phyloP scores from a whole-genome alignment of 92 coral and sea anemone genomes.

The Phenganax marumi region DNA sequence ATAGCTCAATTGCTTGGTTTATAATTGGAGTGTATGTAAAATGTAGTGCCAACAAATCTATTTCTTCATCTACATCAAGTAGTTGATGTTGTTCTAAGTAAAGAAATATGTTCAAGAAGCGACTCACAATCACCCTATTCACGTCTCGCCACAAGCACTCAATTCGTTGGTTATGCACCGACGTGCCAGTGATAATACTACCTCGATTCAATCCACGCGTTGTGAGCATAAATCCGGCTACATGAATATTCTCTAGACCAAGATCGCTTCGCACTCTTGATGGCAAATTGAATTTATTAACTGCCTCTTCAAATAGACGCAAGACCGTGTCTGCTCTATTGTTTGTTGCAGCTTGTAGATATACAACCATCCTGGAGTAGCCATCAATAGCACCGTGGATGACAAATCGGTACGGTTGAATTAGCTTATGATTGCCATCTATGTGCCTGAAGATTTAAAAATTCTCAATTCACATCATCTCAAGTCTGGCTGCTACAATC shows the following conservation, averaged over 20 bases:
- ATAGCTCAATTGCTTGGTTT: too few species aligned
- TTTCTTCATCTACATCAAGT: too few species aligned
- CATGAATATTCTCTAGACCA: slow-evolving; percentile 12
- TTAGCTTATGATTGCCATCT: slow-evolving; percentile 24
- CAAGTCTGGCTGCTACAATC: neutral
- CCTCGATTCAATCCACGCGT: slow-evolving; percentile 2
- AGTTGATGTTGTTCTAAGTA: neutral
- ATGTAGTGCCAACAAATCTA: too few species aligned
- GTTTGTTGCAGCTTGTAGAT: neutral
- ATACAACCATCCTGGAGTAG: neutral
- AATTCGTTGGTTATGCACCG: slow-evolving; percentile 24
- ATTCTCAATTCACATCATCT: neutral
- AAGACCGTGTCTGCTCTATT: slow-evolving; percentile 2
- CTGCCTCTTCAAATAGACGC: neutral
- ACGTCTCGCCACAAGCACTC: slow-evolving; percentile 19
- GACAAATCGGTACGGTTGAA: slow-evolving; percentile 18
- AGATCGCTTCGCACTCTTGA: neutral
- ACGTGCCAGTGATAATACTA: slow-evolving; percentile 16
- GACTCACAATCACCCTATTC: slow-evolving; percentile 5
- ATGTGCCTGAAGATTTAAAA: slow-evolving; percentile 1
- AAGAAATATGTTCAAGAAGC: slow-evolving; percentile 11
- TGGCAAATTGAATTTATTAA: slow-evolving; percentile 17
- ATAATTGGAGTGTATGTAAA: too few species aligned
- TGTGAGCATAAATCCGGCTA: slow-evolving; percentile 6
- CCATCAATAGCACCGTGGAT: slow-evolving; percentile 25